Conservation (phyloP, 2,888 invertebrate species). For the Nasonia oneida region DNA sequence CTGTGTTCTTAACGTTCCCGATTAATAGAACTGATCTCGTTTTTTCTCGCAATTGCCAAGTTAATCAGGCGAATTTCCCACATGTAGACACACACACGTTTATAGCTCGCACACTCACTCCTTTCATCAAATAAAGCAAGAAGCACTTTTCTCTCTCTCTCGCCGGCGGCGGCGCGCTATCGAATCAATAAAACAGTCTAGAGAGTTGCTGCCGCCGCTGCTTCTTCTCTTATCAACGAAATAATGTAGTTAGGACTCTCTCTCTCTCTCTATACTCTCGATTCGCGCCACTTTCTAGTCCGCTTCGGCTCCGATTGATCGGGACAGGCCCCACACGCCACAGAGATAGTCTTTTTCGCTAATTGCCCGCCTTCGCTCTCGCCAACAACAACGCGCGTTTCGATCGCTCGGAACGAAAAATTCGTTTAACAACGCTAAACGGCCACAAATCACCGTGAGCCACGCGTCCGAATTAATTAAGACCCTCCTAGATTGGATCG, state of each 20-base stretch:
- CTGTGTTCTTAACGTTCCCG: not conserved
- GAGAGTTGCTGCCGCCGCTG: not conserved
- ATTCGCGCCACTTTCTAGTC: not conserved
- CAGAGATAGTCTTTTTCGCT: not conserved
- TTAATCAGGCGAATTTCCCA: not conserved
- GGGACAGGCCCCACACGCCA: too few species aligned
- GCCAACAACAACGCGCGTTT: not conserved
- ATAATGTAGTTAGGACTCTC: not conserved
- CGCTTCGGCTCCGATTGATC: not conserved
- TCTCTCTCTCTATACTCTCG: not conserved
- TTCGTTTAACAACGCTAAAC: not conserved
- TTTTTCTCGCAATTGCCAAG: not conserved
- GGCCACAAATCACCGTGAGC: not conserved
- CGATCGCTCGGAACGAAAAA: not conserved
- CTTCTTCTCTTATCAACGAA: not conserved
- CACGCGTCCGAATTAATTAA: not conserved
- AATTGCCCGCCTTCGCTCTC: not conserved
- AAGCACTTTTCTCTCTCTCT: not conserved
- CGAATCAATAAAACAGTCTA: constrained; percentile 21
- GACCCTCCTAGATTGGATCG: not conserved
- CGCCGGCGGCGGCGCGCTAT: not conserved
- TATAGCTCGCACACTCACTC: not conserved
- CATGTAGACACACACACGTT: not conserved
- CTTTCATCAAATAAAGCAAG: not conserved
- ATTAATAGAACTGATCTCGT: too few species aligned